Evolutionary conservation across 2,888 invertebrate species (phyloP).

Genomic region (Thera obeliscata): DNA sequence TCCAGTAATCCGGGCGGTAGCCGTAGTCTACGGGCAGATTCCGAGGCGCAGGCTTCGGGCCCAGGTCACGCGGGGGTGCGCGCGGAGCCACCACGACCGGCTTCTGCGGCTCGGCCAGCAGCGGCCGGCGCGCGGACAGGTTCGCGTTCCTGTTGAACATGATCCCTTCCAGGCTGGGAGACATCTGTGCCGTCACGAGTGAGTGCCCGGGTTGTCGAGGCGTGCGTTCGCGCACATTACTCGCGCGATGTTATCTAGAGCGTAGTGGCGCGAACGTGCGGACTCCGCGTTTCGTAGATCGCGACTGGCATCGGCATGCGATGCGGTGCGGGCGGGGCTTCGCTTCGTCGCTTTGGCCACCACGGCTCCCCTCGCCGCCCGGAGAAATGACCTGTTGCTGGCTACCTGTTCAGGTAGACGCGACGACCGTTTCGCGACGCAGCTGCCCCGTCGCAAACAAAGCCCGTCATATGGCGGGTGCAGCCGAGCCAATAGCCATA

Average conservation of each 20-base stretch:
- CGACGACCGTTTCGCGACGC: constrained; percentile 70
- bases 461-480: constrained; percentile 65
- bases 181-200: constrained; percentile 79
- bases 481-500: background rate
- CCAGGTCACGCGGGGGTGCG: constrained; percentile 75
- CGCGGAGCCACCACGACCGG: constrained; percentile 75
- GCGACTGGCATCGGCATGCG: constrained; percentile 56
- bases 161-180: constrained; percentile 80
- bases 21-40: constrained; percentile 61
- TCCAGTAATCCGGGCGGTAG: constrained; percentile 75
- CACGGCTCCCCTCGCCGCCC: constrained; percentile 64
- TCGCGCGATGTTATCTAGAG: constrained; percentile 57
- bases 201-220: constrained; percentile 59
- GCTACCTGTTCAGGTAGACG: constrained; percentile 78
- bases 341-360: constrained; percentile 48
- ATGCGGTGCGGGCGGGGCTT: constrained; percentile 23
- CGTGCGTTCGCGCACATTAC: constrained; percentile 79
- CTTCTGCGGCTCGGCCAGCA: constrained; percentile 80
- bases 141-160: constrained; percentile 82
- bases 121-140: constrained; percentile 79
- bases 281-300: constrained; percentile 51
- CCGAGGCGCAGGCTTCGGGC: constrained; percentile 67
- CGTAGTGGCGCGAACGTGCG: constrained; percentile 45
- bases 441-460: constrained; percentile 72
- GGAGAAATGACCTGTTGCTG: constrained; percentile 83